phyloP scores from a whole-genome alignment of 1,140 invertebrate species.

The Scylla paramamosain region DNA sequence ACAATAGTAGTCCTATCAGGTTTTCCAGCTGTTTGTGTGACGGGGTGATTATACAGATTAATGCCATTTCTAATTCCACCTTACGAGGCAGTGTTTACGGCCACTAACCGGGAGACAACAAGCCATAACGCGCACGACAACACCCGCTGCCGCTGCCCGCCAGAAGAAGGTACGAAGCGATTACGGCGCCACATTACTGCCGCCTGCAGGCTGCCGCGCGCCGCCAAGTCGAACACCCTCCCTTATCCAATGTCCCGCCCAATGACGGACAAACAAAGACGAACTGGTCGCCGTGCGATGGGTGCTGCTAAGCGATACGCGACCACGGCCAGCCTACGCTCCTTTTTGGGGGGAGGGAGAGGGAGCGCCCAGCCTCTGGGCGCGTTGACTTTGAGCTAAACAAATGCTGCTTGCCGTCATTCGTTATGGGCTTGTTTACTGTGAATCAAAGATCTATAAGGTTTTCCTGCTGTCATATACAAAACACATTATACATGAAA shows the following conservation, averaged over 20 bases:
- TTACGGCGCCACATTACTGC: not conserved
- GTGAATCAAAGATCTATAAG: no score
- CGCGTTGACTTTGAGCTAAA: no score
- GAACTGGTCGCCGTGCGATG: not conserved
- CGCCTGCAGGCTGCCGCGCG: not conserved
- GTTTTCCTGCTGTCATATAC: no score
- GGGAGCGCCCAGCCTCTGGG: no score
- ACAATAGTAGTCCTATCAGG: not conserved
- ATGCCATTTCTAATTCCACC: not conserved
- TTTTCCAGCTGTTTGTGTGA: not conserved
- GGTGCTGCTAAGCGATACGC: no score
- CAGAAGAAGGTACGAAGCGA: not conserved
- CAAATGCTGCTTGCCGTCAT: no score
- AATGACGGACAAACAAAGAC: not conserved
- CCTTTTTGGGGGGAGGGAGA: no score
- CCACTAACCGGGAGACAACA: conserved; percentile 30
- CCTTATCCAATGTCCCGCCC: not conserved
- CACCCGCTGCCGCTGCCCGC: not conserved
- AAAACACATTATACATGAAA: no score
- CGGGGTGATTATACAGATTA: not conserved
- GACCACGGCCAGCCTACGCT: no score
- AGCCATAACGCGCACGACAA: conserved; percentile 14
- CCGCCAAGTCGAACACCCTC: not conserved
- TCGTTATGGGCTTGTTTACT: no score
- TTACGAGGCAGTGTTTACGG: not conserved